Evolutionary conservation across 2,113 vertebrate species (phyloP).

Genomic region (Nothoprocta perdicaria): DNA sequence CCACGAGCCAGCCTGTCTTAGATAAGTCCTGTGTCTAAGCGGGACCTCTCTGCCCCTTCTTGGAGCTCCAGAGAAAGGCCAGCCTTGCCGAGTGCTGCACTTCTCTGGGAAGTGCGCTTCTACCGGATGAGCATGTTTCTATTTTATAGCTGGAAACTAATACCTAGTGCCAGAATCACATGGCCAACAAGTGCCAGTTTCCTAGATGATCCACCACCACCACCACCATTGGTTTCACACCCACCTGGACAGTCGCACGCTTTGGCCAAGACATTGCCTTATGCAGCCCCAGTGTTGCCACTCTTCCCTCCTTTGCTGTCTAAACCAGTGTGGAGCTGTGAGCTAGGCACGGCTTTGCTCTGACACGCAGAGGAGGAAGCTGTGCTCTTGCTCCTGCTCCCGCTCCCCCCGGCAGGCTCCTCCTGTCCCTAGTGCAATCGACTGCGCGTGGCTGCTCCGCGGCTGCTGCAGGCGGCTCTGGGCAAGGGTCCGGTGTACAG

Average conservation of each 20-base stretch:
- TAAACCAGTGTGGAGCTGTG: fast-evolving
- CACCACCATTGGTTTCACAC: neutral
- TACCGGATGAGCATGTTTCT: neutral
- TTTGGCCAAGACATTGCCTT: neutral
- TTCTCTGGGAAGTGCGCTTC: neutral
- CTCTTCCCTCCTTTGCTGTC: neutral
- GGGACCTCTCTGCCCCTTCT: neutral
- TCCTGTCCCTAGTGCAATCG: constrained; percentile 40
- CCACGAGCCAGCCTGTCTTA: neutral
- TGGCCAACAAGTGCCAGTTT: fast-evolving
- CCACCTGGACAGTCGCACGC: neutral
- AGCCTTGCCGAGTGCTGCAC: neutral
- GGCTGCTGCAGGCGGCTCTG: neutral
- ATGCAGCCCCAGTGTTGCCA: neutral
- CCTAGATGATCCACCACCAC: neutral
- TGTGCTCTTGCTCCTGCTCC: neutral
- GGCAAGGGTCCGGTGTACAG: constrained; percentile 31
- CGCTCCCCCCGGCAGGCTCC: neutral
- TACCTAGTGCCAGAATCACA: neutral
- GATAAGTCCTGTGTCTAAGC: neutral
- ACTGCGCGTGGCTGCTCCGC: neutral
- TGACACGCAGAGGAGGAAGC: neutral
- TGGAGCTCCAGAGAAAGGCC: neutral
- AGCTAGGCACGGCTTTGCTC: neutral
- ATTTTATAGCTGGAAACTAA: neutral